Percentiles rank a stretch among this genome's conserved stretches.
These are phyloP conservation scores for Sphenodon punctatus DNA, from an alignment of 2,797 vertebrate genomes.

Conservation along the genomic window DNA sequence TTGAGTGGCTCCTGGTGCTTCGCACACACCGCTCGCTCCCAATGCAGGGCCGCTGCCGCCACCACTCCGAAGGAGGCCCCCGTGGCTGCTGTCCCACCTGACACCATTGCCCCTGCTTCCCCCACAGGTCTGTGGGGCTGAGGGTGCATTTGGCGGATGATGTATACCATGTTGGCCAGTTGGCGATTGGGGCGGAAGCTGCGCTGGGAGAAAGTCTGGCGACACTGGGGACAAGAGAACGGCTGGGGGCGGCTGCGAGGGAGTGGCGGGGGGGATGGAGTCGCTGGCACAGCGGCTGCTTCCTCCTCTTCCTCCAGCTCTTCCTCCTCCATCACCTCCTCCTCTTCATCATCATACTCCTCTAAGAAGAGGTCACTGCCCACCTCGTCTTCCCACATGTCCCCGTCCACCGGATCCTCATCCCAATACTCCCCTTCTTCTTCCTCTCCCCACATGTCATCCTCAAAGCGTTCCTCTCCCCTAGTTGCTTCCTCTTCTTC, in stretches of 20 bases:
- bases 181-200: conserved; percentile 75
- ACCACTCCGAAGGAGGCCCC: background rate
- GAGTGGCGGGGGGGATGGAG: conserved; percentile 28
- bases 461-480: conserved; percentile 54
- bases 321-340: conserved; percentile 68
- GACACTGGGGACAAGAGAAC: conserved; percentile 76
- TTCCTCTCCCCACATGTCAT: conserved; percentile 25
- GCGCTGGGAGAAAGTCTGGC: conserved; percentile 65
- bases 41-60: background rate
- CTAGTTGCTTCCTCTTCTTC: conserved; percentile 65
- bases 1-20: conserved; percentile 75
- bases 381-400: conserved; percentile 3
- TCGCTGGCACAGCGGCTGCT: conserved; percentile 49
- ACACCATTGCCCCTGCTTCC: accelerated
- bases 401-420: conserved; percentile 64
- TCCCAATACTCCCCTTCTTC: conserved; percentile 59
- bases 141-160: conserved; percentile 73
- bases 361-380: conserved; percentile 17
- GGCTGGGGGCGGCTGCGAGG: conserved; percentile 38
- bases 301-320: conserved; percentile 68
- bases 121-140: background rate
- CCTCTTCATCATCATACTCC: conserved; percentile 59
- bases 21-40: conserved; percentile 37
- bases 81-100: accelerated
- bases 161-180: conserved; percentile 77